phyloP scores from a whole-genome alignment of 2,113 vertebrate species.

The Apaloderma vittatum region DNA sequence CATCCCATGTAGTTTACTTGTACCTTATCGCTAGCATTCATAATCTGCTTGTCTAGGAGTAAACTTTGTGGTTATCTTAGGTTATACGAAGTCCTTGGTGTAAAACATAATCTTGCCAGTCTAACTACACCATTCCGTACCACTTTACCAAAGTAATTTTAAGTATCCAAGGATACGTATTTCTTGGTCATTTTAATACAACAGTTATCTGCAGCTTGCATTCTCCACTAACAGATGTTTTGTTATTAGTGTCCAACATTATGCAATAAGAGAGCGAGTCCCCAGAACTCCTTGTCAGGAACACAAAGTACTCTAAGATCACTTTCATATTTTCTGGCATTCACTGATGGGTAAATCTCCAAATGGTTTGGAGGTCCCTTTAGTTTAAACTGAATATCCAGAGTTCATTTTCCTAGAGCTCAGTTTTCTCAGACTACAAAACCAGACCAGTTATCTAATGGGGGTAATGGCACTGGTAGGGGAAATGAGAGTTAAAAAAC shows the following conservation, averaged over 20 bases:
- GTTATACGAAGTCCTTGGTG: not conserved
- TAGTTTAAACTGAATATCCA: not conserved
- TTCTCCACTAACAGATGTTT: constrained; percentile 52
- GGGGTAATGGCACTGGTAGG: not conserved
- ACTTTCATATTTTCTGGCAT: constrained; percentile 56
- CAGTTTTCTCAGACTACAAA: constrained; percentile 18
- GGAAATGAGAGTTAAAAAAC: not conserved
- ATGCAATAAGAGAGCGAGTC: constrained; percentile 48
- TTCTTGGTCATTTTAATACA: not conserved
- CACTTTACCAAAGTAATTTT: constrained; percentile 9
- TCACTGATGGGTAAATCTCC: not conserved
- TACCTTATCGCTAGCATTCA: not conserved
- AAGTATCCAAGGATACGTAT: not conserved
- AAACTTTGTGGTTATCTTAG: not conserved
- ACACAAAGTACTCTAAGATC: constrained; percentile 56
- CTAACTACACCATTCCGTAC: not conserved
- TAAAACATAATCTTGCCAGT: not conserved
- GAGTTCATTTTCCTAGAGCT: constrained; percentile 31
- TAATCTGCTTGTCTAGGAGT: not conserved
- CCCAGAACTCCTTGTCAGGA: constrained; percentile 43
- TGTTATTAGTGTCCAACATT: constrained; percentile 8
- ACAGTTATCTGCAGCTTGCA: not conserved
- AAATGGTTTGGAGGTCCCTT: not conserved
- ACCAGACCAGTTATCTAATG: not conserved
- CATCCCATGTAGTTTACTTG: not conserved